These are phyloP conservation scores for Caenorhabditis briggsae DNA, from an alignment of 1,140 invertebrate genomes.

Conservation along the genomic window DNA sequence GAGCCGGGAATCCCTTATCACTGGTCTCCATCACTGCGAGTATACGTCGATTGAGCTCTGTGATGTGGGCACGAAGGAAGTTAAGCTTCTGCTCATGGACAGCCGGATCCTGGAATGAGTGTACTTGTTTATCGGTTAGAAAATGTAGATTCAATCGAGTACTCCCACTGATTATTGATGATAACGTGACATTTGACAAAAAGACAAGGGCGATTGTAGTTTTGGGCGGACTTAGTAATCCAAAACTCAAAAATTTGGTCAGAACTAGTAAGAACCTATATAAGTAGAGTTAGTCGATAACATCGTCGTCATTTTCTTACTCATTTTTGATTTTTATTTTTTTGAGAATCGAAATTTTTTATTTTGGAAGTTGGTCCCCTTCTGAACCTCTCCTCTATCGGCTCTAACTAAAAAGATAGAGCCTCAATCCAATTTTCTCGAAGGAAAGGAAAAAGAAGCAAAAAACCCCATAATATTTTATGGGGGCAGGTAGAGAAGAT, in stretches of 20 bases:
- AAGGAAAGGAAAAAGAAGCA: not conserved
- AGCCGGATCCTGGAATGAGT: conserved; percentile 72
- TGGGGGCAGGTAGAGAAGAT: not conserved
- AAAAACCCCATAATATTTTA: too few species aligned
- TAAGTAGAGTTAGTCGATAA: too few species aligned
- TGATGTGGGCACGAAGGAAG: conserved; percentile 74
- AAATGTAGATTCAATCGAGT: conserved; percentile 1
- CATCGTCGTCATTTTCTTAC: too few species aligned
- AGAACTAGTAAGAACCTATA: not conserved
- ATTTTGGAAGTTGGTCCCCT: too few species aligned
- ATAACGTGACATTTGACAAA: not conserved
- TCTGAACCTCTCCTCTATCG: too few species aligned
- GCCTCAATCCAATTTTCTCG: too few species aligned
- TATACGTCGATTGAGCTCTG: conserved; percentile 75
- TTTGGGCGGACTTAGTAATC: not conserved
- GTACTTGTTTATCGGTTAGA: conserved; percentile 1
- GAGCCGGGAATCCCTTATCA: conserved; percentile 68
- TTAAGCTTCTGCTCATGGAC: conserved; percentile 76
- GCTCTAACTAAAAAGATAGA: too few species aligned
- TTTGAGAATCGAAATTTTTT: too few species aligned
- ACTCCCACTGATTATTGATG: conserved; percentile 2
- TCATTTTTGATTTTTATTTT: too few species aligned
- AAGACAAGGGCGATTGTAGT: not conserved
- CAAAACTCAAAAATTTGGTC: not conserved
- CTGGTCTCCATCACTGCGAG: conserved; percentile 65